Base-by-base conservation (phyloP, 2,113 vertebrate genomes). In the Gallinago paraguaiae region DNA sequence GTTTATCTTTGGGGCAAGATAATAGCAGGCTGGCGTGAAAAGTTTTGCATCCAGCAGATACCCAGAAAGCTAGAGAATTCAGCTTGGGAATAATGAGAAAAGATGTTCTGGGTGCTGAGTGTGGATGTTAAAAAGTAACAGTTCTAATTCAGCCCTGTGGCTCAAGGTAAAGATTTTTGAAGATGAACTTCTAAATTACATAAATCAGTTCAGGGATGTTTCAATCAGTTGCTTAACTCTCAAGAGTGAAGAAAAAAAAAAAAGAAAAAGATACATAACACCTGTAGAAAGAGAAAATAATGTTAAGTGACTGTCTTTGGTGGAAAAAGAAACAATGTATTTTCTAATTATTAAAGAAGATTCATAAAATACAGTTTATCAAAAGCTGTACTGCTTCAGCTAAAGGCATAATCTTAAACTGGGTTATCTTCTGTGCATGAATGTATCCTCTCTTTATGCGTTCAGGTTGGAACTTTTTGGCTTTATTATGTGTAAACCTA, bases 231-330 rank as follows among this genome's bases (percentile, higher is more conserved):
- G 8, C 11, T 9, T 28, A 43, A 8, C 20, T 70, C 33, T 46
- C 24, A 45, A n/a, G 3, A 2, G 3, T 59, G 10, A 39, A 39
- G 37, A 7, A 37, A 37, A 37, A 2, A 11, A 23, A 7, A 46
- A 3, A 9, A 20, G 2, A 7, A 33, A 37, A 41, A n/a, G 2
- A 51, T 8, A 45, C 2, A 4, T 14, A 77, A 35, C 13, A 16
- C 5, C 23, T 39, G 7, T 7, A 78, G 65, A 68, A 87, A 69
- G 19, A 39, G 11, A 54, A 25, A 41, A 53, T 23, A n/a, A 80
- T 33, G 12, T 35, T 41, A 9, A 28, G 19, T 24, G 10, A 12
- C 33, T 70, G 1, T n/a, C 3, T 51, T 61, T 6, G 13, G 3
- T 9, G 10, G 8, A 19, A 50, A 39, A 3, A 19, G 45, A 39